phyloP scores from a whole-genome alignment of 2,113 vertebrate genomes.

The Callorhinus ursinus region DNA sequence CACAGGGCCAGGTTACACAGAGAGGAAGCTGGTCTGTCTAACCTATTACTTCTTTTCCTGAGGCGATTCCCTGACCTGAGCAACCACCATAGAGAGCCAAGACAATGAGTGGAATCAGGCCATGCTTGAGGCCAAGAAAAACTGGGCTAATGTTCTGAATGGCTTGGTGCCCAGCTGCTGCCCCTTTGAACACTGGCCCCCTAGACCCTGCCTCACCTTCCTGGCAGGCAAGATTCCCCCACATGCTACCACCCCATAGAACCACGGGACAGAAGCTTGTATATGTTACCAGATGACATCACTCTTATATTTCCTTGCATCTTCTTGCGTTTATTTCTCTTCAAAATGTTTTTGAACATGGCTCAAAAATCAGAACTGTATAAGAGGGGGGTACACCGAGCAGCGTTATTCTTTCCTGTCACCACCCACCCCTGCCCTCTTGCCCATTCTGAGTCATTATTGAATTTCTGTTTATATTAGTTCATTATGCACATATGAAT shows the following conservation, averaged over 20 bases:
- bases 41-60: conserved; percentile 33
- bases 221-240: not conserved
- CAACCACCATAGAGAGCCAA: not conserved
- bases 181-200: not conserved
- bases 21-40: conserved; percentile 34
- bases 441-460: not conserved
- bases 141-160: not conserved
- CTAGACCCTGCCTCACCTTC: not conserved
- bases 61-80: not conserved
- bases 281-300: not conserved
- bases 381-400: not conserved
- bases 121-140: conserved; percentile 17
- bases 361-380: not conserved
- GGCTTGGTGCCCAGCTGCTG: not conserved
- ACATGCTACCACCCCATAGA: not conserved
- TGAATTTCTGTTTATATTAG: not conserved
- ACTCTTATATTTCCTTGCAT: not conserved
- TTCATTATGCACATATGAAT: not conserved
- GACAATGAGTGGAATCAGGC: conserved; percentile 50
- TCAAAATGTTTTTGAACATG: not conserved
- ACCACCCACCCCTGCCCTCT: not conserved
- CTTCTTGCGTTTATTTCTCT: not conserved
- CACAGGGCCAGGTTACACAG: not conserved
- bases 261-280: not conserved
- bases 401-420: not conserved